phyloP scores from a whole-genome alignment of 2,797 vertebrate genomes.

The Tenualosa thibaudeaui region DNA sequence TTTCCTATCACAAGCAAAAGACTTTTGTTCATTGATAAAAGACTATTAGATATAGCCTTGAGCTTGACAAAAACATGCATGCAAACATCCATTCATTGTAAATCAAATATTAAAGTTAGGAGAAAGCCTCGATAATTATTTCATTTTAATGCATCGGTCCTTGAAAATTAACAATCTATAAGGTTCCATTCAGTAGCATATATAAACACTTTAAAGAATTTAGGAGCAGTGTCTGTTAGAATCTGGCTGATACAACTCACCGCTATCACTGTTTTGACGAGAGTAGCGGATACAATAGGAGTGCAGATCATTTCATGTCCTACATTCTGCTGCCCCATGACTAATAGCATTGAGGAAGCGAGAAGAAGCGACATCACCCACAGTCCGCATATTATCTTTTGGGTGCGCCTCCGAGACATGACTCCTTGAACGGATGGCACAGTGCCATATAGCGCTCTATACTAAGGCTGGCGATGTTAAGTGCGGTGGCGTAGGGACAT shows the following conservation, averaged over 20 bases:
- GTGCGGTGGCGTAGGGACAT: constrained; percentile 80
- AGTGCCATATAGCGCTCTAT: constrained; percentile 81
- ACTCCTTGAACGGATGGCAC: constrained; percentile 82
- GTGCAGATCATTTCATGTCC: constrained; percentile 53
- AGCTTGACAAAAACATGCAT: too few relatives aligned
- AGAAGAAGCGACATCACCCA: constrained; percentile 78
- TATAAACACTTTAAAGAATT: too few relatives aligned
- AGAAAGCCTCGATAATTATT: too few relatives aligned
- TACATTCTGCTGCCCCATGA: constrained; percentile 76
- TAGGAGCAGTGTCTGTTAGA: neutral
- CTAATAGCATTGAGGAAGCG: constrained; percentile 63
- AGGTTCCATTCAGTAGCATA: too few relatives aligned
- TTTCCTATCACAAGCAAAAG: neutral
- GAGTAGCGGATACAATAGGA: neutral
- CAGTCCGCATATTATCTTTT: constrained; percentile 78
- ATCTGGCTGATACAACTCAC: constrained; percentile 52
- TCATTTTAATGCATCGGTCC: too few relatives aligned
- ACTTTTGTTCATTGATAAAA: too few relatives aligned
- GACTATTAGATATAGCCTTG: too few relatives aligned
- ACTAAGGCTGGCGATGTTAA: constrained; percentile 82
- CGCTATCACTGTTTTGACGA: constrained; percentile 67
- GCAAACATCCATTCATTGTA: too few relatives aligned
- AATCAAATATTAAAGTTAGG: too few relatives aligned
- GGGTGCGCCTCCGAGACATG: constrained; percentile 82
- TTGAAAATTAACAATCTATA: too few relatives aligned